Evolutionary conservation across 2,888 invertebrate genomes (phyloP).

Genomic region (Morpho deidamia): DNA sequence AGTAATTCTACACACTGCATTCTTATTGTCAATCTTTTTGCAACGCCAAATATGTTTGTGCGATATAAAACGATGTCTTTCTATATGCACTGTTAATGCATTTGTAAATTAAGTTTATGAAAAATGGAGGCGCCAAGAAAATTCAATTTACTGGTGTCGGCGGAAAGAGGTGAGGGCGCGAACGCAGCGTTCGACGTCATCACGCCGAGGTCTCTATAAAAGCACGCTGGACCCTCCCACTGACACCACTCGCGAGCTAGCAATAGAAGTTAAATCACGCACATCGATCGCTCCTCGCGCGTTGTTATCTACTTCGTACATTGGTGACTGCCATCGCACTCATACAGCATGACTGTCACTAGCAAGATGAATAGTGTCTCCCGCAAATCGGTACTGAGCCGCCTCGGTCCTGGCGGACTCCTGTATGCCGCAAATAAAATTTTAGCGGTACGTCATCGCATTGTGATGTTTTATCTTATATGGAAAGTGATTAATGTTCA

Average conservation of each 20-base stretch:
- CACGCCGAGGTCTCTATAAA: conserved; percentile 72
- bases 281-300: conserved; percentile 51
- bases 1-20: too few species aligned
- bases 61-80: conserved; percentile 26
- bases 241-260: conserved; percentile 59
- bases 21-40: too few species aligned
- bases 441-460: conserved; percentile 69
- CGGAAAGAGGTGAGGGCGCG: conserved; percentile 41
- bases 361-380: conserved; percentile 77
- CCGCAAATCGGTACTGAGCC: conserved; percentile 68
- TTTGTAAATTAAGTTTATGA: conserved; percentile 35
- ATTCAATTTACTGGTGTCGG: conserved; percentile 35
- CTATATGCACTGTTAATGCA: conserved; percentile 44
- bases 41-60: neutral
- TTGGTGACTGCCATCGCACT: conserved; percentile 48
- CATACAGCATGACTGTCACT: conserved; percentile 68
- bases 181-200: conserved; percentile 53
- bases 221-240: conserved; percentile 59
- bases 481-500: conserved; percentile 30
- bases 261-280: conserved; percentile 49
- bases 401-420: conserved; percentile 69
- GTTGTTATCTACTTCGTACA: conserved; percentile 43
- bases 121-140: conserved; percentile 55
- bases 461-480: conserved; percentile 41
- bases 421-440: conserved; percentile 73